Evolutionary conservation across 2,888 invertebrate species (phyloP).

Genomic region (Glyphotaelius pellucidus): DNA sequence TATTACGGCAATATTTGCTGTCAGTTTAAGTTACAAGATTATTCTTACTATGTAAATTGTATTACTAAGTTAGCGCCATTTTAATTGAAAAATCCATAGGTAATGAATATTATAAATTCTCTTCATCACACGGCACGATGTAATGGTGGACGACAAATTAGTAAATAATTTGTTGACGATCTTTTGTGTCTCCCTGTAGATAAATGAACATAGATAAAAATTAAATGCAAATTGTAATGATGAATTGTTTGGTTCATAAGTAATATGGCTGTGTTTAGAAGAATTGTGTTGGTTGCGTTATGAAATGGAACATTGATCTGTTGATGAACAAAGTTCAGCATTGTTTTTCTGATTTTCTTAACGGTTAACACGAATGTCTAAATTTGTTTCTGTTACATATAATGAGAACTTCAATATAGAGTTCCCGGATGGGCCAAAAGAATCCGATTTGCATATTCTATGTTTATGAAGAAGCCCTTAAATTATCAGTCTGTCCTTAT

Average conservation of each 20-base stretch:
- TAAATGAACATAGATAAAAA: not conserved
- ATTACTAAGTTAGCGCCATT: not conserved
- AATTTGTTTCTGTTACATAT: not conserved
- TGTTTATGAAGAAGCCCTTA: not conserved
- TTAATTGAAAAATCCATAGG: no score
- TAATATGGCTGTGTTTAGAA: not conserved
- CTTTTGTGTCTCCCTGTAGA: not conserved
- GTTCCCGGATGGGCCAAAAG: not conserved
- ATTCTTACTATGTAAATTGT: not conserved
- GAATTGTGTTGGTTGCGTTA: conserved; percentile 7
- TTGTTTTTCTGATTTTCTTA: not conserved
- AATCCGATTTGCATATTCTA: not conserved
- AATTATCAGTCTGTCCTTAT: not conserved
- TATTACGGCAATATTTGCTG: not conserved
- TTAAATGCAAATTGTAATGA: not conserved
- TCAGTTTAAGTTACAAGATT: not conserved
- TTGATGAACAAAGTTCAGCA: not conserved
- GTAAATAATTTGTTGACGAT: not conserved
- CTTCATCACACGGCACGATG: not conserved
- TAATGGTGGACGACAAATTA: not conserved
- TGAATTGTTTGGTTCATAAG: not conserved
- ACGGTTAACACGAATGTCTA: not conserved
- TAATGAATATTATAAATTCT: not conserved
- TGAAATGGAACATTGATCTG: not conserved
- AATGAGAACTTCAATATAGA: not conserved